Conservation (phyloP, 2,113 vertebrate genomes). For the Falco punctatus region DNA sequence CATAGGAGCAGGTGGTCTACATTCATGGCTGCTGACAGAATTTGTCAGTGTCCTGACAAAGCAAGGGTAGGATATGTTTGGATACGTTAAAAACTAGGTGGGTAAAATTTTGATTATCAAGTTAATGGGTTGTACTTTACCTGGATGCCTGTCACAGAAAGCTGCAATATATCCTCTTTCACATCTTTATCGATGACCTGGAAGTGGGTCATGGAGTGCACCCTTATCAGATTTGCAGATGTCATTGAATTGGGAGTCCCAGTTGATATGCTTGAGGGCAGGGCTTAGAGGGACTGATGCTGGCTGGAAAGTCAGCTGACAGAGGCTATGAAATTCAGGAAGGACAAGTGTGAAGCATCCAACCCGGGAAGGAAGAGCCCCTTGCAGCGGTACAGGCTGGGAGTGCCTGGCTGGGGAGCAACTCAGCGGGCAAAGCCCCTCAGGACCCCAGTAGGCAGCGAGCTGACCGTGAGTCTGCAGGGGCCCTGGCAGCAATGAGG, state of each 20-base stretch:
- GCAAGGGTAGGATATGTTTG: background rate
- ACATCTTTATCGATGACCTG: background rate
- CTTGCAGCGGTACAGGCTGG: background rate
- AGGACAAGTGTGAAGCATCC: background rate
- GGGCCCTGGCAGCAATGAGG: accelerated
- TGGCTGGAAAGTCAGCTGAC: background rate
- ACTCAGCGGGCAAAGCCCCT: background rate
- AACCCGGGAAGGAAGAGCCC: background rate
- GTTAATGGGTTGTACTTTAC: background rate
- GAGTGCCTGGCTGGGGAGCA: background rate
- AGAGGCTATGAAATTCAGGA: background rate
- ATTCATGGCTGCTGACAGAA: background rate
- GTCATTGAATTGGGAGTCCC: background rate
- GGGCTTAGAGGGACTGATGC: accelerated
- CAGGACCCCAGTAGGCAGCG: background rate
- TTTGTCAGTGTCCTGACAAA: background rate
- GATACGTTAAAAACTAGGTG: background rate
- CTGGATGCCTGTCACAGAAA: background rate
- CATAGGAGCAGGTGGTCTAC: background rate
- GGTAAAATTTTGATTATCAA: background rate
- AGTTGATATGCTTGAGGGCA: background rate
- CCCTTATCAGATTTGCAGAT: background rate
- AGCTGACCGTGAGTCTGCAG: background rate
- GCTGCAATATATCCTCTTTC: background rate
- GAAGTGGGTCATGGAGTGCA: background rate